Evolutionary conservation across 2,797 vertebrate species (phyloP).

Genomic region (Knipowitschia caucasica): DNA sequence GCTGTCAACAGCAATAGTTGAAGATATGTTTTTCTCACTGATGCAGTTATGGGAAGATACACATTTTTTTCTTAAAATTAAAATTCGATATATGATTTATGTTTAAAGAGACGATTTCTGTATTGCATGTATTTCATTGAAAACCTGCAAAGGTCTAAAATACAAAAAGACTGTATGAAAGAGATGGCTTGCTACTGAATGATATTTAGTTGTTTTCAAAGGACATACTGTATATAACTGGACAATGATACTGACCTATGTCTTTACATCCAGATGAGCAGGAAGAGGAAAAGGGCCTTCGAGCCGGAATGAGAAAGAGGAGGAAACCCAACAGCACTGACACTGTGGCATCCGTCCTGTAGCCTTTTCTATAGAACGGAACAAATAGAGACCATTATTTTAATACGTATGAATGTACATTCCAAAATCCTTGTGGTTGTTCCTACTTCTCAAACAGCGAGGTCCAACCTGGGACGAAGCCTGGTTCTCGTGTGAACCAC

Average conservation of each 20-base stretch:
- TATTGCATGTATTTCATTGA: too few species aligned
- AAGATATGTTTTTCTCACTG: too few species aligned
- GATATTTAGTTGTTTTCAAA: too few species aligned
- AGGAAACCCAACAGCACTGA: conserved; percentile 95
- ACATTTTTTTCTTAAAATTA: too few species aligned
- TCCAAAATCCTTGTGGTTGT: background rate
- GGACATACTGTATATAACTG: too few species aligned
- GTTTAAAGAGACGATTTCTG: too few species aligned
- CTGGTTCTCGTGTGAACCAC: conserved; percentile 97
- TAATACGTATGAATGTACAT: background rate
- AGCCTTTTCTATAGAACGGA: conserved; percentile 83
- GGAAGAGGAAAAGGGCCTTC: conserved; percentile 80
- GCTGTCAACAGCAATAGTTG: background rate
- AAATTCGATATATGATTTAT: too few species aligned
- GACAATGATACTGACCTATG: conserved; percentile 60
- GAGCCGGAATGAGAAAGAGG: conserved; percentile 95
- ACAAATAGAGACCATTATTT: background rate
- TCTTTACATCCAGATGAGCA: conserved; percentile 71
- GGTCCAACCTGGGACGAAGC: conserved; percentile 96
- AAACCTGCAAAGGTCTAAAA: too few species aligned
- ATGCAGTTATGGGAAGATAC: too few species aligned
- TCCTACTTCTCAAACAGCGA: conserved; percentile 93
- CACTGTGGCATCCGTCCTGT: conserved; percentile 92
- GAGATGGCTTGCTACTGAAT: too few species aligned
- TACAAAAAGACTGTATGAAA: too few species aligned